Conservation (phyloP, 1,140 invertebrate species). For the Zaprionus taronus region DNA sequence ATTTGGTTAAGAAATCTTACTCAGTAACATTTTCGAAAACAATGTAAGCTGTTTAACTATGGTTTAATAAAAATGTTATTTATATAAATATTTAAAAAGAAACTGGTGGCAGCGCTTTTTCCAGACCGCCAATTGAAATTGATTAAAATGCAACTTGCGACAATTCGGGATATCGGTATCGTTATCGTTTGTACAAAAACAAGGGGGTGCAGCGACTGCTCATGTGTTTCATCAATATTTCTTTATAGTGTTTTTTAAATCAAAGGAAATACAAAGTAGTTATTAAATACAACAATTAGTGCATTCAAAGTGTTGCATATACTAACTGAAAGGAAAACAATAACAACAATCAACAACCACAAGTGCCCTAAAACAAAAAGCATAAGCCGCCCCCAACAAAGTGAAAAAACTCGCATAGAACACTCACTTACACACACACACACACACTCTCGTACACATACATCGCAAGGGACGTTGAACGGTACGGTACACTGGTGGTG, state of each 20-base stretch:
- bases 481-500: constrained; percentile 27
- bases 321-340: neutral
- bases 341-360: constrained; percentile 18
- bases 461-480: constrained; percentile 47
- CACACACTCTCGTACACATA: neutral
- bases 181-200: too few relatives aligned
- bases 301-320: neutral
- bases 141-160: too few relatives aligned
- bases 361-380: constrained; percentile 44
- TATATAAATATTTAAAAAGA: too few relatives aligned
- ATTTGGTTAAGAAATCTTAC: too few relatives aligned
- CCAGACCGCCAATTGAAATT: too few relatives aligned
- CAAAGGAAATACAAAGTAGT: neutral
- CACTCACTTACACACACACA: constrained; percentile 3
- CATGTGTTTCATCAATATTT: constrained; percentile 6
- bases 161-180: too few relatives aligned
- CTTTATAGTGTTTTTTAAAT: neutral
- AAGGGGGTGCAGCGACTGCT: neutral
- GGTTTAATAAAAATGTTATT: too few relatives aligned
- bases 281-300: neutral
- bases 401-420: constrained; percentile 34
- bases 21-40: too few relatives aligned
- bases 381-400: constrained; percentile 24
- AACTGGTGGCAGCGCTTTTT: too few relatives aligned
- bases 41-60: too few relatives aligned